Evolutionary conservation across 2,888 invertebrate species (phyloP), one percentile per base, ranked within the genome.

Genomic region (Drosophila lutescens): DNA sequence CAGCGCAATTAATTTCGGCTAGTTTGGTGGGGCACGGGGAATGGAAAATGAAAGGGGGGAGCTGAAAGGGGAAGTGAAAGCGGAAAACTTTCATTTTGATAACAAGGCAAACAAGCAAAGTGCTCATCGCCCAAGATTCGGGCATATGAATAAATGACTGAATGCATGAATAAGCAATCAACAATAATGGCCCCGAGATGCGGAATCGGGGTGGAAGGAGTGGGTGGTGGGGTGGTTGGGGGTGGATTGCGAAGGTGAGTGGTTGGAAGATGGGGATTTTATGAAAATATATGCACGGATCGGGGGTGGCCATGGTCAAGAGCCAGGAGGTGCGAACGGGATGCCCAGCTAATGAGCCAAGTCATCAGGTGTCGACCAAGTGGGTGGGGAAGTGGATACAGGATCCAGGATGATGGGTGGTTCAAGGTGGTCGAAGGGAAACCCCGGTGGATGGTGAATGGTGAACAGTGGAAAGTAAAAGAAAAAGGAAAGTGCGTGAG

Each of bases 161-260:
- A 84, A 73, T 72, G 84, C 88, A 84, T 88, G 86, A 84, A 84
- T 84, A 88, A 86, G 77, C 77, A 85, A 84, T 88, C 86, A 88
- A 65, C 86, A 71, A 74, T 82, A 83, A 88, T 86, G 80, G 76
- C 80, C 78, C 26, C 44, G 38, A 47, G 56, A 32, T 26, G 41
- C 40, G 30, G 40, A 40, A 47, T 13, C 17, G 34, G 23, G 34
- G 9, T 26, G 40, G 55, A 20, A 20, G 13, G n/a, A n/a, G 61
- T 44, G 26, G 32, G 4, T 8, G 20, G 20, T 13, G 20, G 41
- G 41, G 2, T 8, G 15, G 8, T 26, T 20, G 23, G 13, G 20
- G 10, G 13, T 46, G 12, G 43, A 2, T 26, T 26, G 9, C 9
- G 12, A 53, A 44, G 41, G 49, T 30, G 32, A n/a, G 9, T 20